Evolutionary conservation across 2,888 invertebrate species (phyloP).

Genomic region (Leucophenga montana): DNA sequence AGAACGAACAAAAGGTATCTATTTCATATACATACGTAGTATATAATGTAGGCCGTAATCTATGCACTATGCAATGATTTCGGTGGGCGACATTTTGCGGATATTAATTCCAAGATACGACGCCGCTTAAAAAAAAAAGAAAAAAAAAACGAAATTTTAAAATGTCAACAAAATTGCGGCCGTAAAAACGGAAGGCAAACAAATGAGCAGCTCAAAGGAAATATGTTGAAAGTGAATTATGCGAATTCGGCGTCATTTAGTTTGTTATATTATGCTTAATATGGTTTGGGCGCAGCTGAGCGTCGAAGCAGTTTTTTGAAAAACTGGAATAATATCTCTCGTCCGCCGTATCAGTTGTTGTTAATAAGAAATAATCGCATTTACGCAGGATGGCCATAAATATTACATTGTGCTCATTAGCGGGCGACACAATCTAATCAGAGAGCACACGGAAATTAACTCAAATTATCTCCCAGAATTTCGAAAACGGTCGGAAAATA

Average conservation of each 20-base stretch:
- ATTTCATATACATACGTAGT: background rate
- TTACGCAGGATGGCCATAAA: background rate
- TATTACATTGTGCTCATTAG: conserved; percentile 17
- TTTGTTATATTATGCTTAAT: conserved; percentile 11
- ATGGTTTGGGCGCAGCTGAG: background rate
- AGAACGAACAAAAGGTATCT: conserved; percentile 3
- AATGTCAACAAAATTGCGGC: conserved; percentile 1
- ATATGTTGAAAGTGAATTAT: conserved; percentile 13
- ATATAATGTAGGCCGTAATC: too few species aligned
- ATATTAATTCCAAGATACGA: background rate
- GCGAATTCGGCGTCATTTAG: conserved; percentile 20
- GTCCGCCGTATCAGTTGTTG: too few species aligned
- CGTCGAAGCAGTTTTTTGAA: too few species aligned
- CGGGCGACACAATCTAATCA: background rate
- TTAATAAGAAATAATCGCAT: too few species aligned
- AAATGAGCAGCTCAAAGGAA: background rate
- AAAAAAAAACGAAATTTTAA: too few species aligned
- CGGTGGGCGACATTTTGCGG: background rate
- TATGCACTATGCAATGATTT: background rate
- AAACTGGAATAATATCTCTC: too few species aligned
- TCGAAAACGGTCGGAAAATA: background rate
- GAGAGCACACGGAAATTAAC: conserved; percentile 7
- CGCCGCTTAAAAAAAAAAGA: background rate
- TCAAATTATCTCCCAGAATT: background rate
- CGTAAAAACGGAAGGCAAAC: background rate